phyloP scores from a whole-genome alignment of 2,797 vertebrate genomes.

The Morelia viridis region DNA sequence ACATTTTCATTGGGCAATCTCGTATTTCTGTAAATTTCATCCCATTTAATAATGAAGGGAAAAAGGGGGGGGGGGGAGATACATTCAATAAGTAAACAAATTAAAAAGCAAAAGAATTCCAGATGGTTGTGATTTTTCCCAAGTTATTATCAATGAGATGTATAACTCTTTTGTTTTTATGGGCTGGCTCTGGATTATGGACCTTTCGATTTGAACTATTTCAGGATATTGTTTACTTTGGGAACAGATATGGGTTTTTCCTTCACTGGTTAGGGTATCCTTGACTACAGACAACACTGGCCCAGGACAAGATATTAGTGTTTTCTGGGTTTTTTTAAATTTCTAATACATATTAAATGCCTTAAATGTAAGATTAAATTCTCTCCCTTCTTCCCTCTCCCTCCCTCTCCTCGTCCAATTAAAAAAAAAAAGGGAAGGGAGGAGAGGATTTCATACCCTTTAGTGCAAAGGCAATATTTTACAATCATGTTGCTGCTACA shows the following conservation, averaged over 20 bases:
- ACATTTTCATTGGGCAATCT: neutral
- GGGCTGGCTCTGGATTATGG: neutral
- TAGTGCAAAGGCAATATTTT: neutral
- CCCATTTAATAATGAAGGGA: neutral
- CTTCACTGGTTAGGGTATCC: neutral
- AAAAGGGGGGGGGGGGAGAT: neutral
- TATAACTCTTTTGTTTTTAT: neutral
- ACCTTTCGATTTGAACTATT: neutral
- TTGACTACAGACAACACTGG: neutral
- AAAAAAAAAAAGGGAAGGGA: neutral
- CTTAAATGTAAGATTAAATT: neutral
- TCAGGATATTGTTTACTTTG: neutral
- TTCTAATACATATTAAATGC: neutral
- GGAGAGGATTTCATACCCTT: constrained; percentile 10
- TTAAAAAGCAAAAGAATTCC: neutral
- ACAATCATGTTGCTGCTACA: neutral
- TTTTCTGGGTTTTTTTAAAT: neutral
- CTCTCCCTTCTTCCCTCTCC: neutral
- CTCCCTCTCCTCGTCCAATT: neutral
- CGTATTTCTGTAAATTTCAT: neutral
- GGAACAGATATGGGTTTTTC: neutral
- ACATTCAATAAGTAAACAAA: neutral
- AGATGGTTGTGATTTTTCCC: neutral
- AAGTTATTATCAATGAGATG: neutral
- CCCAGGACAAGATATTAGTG: neutral